A percentile compares a stretch with the other conserved stretches of the same genome.
Evolutionary conservation across 2,797 vertebrate species (phyloP).

Genomic region (Platalea minor): DNA sequence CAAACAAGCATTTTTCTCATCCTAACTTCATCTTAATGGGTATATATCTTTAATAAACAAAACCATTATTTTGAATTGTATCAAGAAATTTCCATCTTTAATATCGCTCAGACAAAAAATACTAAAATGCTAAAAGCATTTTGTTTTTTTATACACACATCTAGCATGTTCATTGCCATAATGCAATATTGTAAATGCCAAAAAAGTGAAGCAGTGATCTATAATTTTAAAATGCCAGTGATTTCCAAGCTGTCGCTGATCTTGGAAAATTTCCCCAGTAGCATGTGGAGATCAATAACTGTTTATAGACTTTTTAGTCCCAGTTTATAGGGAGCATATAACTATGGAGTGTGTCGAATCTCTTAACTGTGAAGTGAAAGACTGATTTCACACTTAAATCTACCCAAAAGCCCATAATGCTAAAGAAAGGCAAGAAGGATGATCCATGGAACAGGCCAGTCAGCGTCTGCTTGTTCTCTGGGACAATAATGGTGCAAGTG

Average conservation of each 20-base stretch:
- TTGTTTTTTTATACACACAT: not conserved
- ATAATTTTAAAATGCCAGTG: slow-evolving; percentile 58
- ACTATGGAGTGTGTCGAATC: slow-evolving; percentile 36
- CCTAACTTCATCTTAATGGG: slow-evolving; percentile 1
- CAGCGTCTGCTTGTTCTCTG: not conserved
- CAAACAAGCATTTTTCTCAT: slow-evolving; percentile 43
- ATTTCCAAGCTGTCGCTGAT: slow-evolving; percentile 57
- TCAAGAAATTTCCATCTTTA: slow-evolving; percentile 25
- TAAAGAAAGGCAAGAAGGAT: not conserved
- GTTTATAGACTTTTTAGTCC: slow-evolving; percentile 53
- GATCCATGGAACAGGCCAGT: not conserved
- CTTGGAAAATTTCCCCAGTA: slow-evolving; percentile 62
- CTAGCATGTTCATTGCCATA: slow-evolving; percentile 23
- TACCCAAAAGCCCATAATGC: not conserved
- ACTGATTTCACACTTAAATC: not conserved
- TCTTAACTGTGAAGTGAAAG: slow-evolving; percentile 7
- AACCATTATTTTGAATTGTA: slow-evolving; percentile 34
- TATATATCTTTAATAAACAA: slow-evolving; percentile 40
- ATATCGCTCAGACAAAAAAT: not conserved
- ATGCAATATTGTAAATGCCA: slow-evolving; percentile 40
- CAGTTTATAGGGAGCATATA: not conserved
- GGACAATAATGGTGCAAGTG: not conserved
- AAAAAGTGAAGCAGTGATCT: slow-evolving; percentile 47
- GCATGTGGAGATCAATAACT: slow-evolving; percentile 63
- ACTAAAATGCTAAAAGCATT: slow-evolving; percentile 35